A percentile compares a stretch with the other conserved stretches of the same genome.
These are phyloP conservation scores for Pipistrellus pygmaeus DNA, from an alignment of 2,797 vertebrate species.

Conservation along the genomic window DNA sequence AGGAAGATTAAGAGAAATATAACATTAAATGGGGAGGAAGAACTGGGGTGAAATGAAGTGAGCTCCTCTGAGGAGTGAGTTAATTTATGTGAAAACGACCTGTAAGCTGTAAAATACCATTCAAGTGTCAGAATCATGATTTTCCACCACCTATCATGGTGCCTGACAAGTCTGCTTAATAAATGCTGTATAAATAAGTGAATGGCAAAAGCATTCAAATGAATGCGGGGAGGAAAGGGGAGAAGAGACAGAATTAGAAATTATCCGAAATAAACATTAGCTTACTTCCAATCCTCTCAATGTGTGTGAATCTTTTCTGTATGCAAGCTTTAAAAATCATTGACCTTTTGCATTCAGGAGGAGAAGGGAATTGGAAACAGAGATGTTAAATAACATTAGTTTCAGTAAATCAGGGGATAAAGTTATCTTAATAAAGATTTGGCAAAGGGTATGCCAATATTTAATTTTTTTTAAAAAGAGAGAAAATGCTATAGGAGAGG, in stretches of 20 bases:
- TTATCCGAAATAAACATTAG: slow-evolving; percentile 39
- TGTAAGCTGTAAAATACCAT: slow-evolving; percentile 38
- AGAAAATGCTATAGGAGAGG: slow-evolving; percentile 15
- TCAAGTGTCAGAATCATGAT: slow-evolving; percentile 54
- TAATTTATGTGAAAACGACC: slow-evolving; percentile 53
- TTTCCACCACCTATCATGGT: slow-evolving; percentile 22
- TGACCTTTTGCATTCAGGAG: slow-evolving; percentile 1
- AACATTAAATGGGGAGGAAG: background rate
- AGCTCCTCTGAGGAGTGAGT: background rate
- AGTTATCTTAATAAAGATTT: slow-evolving; percentile 18
- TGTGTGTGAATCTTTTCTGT: slow-evolving; percentile 8
- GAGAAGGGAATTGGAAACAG: slow-evolving; percentile 27
- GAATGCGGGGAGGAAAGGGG: background rate
- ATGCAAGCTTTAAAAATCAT: slow-evolving; percentile 13
- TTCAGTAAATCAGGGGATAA: slow-evolving; percentile 50
- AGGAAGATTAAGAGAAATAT: background rate
- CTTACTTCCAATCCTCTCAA: slow-evolving; percentile 36
- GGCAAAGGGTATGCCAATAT: slow-evolving; percentile 12
- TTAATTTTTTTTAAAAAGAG: slow-evolving; percentile 24
- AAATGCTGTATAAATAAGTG: slow-evolving; percentile 63
- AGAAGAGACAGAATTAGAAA: slow-evolving; percentile 34
- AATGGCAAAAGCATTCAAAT: slow-evolving; percentile 50
- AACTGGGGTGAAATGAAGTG: background rate
- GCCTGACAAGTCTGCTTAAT: slow-evolving; percentile 41
- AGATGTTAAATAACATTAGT: slow-evolving; percentile 50